These are phyloP conservation scores for Drosophila kikkawai DNA, from an alignment of 1,140 invertebrate genomes.

Conservation along the genomic window DNA sequence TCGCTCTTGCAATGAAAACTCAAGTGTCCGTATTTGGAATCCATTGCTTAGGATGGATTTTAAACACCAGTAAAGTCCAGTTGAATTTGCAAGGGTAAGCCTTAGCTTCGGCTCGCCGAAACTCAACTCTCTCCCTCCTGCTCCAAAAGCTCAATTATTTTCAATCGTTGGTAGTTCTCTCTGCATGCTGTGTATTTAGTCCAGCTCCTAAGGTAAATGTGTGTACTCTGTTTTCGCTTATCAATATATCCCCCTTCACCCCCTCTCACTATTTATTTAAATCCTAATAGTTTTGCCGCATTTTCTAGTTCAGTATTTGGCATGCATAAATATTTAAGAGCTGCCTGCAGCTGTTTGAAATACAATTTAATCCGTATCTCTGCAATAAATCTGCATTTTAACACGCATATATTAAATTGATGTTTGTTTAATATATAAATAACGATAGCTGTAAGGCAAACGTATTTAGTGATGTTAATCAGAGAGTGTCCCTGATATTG, in stretches of 20 bases:
- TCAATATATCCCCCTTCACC: conserved; percentile 25
- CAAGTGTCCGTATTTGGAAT: conserved; percentile 2
- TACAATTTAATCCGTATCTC: conserved; percentile 1
- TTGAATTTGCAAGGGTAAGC: conserved; percentile 52
- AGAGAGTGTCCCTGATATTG: conserved; percentile 4
- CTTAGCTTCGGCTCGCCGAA: conserved; percentile 25
- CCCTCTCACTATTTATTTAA: conserved; percentile 19
- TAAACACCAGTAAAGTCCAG: conserved; percentile 18
- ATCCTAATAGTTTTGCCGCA: conserved; percentile 9
- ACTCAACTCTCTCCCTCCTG: conserved; percentile 1
- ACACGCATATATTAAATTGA: conserved; percentile 1
- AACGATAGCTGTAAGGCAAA: conserved; percentile 13
- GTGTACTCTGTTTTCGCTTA: conserved; percentile 75
- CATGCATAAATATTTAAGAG: conserved; percentile 51
- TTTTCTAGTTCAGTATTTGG: conserved; percentile 39
- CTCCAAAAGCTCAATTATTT: neutral
- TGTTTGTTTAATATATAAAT: conserved; percentile 14
- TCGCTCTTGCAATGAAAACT: conserved; percentile 38
- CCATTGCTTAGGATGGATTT: conserved; percentile 7
- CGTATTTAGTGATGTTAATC: conserved; percentile 19
- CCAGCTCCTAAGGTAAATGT: conserved; percentile 67
- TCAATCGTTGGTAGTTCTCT: conserved; percentile 3
- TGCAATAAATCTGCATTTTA: conserved; percentile 4
- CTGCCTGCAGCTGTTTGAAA: conserved; percentile 13
- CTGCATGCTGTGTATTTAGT: conserved; percentile 43